These are phyloP conservation scores for Andrena chrysosceles DNA, from an alignment of 2,888 invertebrate genomes.

Conservation along the genomic window DNA sequence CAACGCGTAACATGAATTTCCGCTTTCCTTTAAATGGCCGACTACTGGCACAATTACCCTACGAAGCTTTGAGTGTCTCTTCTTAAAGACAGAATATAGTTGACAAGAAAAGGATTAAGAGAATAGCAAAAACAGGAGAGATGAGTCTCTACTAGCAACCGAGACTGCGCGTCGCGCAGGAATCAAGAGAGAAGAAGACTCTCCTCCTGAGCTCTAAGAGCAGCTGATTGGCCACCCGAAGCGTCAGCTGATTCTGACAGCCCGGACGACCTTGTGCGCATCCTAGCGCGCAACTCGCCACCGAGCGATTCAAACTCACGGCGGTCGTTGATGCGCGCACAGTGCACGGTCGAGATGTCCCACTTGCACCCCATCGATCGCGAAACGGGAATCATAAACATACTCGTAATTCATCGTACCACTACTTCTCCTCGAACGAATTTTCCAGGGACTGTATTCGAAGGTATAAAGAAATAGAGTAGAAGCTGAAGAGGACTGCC, in stretches of 20 bases:
- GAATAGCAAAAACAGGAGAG: neutral
- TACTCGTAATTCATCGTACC: too few relatives aligned
- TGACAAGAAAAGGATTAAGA: neutral
- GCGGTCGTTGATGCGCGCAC: neutral
- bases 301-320: constrained; percentile 23
- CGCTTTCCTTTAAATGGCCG: too few relatives aligned
- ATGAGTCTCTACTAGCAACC: too few relatives aligned
- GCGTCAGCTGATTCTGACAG: constrained; percentile 80
- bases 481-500: too few relatives aligned
- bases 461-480: neutral
- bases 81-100: too few relatives aligned
- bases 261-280: constrained; percentile 71
- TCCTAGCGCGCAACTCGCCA: constrained; percentile 51
- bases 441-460: too few relatives aligned
- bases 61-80: too few relatives aligned
- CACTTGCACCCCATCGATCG: neutral
- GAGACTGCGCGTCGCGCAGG: constrained; percentile 1
- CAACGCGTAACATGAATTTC: too few relatives aligned
- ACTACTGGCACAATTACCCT: too few relatives aligned
- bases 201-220: constrained; percentile 51
- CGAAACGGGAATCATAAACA: neutral
- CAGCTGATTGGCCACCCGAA: constrained; percentile 75
- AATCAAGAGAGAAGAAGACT: constrained; percentile 10
- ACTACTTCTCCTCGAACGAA: too few relatives aligned
- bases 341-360: neutral